Conservation (phyloP, 2,113 vertebrate species). For the Lampris incognitus region DNA sequence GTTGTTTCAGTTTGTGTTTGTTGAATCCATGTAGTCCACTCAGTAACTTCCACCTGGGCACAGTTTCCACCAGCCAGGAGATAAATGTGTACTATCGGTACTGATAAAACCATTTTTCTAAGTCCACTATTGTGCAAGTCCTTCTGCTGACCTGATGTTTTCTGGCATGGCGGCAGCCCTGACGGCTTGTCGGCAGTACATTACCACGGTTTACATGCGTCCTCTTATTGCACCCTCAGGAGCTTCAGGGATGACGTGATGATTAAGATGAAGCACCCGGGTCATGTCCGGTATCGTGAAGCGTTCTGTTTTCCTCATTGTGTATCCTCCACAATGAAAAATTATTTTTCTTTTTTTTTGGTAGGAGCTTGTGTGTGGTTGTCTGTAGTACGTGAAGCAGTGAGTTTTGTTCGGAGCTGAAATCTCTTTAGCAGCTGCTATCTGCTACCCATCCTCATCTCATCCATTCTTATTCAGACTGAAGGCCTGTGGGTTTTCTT, state of each 20-base stretch:
- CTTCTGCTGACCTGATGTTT: conserved; percentile 4
- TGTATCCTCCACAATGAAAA: conserved; percentile 59
- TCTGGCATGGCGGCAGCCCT: conserved; percentile 2
- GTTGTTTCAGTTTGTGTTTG: neutral
- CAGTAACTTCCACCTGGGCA: neutral
- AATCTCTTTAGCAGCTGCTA: too few relatives aligned
- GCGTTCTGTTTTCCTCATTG: conserved; percentile 32
- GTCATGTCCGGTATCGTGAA: conserved; percentile 11
- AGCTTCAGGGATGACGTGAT: conserved; percentile 13
- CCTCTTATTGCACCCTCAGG: conserved; percentile 42
- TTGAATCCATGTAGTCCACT: neutral
- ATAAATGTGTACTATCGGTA: neutral
- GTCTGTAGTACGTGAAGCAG: neutral
- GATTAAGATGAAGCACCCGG: neutral
- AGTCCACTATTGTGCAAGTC: conserved; percentile 38
- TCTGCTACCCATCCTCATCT: too few relatives aligned
- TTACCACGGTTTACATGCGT: conserved; percentile 32
- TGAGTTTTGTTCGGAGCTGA: neutral
- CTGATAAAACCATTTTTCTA: neutral
- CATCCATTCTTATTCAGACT: too few relatives aligned
- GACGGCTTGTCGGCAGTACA: conserved; percentile 1
- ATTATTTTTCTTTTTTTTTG: neutral
- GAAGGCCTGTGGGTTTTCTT: too few relatives aligned
- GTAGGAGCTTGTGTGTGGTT: neutral
- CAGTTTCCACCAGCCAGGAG: neutral